phyloP scores from a whole-genome alignment of 2,797 vertebrate genomes.

The Buphagus erythrorhynchus region DNA sequence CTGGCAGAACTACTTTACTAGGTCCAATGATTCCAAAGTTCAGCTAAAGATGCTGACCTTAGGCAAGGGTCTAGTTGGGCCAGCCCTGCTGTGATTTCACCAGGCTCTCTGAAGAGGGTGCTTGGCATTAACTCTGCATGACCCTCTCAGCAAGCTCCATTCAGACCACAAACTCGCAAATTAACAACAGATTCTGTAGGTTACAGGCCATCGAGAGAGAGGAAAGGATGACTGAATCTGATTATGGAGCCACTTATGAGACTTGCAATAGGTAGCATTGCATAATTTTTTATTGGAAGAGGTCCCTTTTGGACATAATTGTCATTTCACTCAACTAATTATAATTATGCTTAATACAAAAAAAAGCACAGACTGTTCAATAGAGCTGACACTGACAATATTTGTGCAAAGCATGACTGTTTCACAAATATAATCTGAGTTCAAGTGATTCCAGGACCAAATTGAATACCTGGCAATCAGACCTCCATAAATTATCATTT shows the following conservation, averaged over 20 bases:
- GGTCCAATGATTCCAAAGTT: not conserved
- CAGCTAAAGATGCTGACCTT: not conserved
- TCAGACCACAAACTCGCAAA: constrained; percentile 13
- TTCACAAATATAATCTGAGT: constrained; percentile 25
- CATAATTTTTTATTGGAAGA: constrained; percentile 15
- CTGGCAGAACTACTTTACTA: not conserved
- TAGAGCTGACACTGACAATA: constrained; percentile 38
- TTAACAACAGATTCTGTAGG: constrained; percentile 21
- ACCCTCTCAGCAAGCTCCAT: not conserved
- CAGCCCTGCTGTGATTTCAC: not conserved
- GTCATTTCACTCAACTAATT: constrained; percentile 38
- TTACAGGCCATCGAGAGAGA: not conserved
- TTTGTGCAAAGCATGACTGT: constrained; percentile 28
- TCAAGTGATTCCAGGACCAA: constrained; percentile 34
- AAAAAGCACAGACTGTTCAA: not conserved
- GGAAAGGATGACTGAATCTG: not conserved
- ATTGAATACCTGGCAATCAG: constrained; percentile 48
- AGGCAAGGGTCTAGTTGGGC: not conserved
- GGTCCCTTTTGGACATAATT: constrained; percentile 18
- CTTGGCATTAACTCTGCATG: not conserved
- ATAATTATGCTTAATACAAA: not conserved
- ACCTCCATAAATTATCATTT: constrained; percentile 25
- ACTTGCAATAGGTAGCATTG: constrained; percentile 3
- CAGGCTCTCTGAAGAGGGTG: not conserved
- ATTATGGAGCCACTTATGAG: not conserved